Conservation (phyloP, 1,140 invertebrate species). For the Drosophila prosaltans region DNA sequence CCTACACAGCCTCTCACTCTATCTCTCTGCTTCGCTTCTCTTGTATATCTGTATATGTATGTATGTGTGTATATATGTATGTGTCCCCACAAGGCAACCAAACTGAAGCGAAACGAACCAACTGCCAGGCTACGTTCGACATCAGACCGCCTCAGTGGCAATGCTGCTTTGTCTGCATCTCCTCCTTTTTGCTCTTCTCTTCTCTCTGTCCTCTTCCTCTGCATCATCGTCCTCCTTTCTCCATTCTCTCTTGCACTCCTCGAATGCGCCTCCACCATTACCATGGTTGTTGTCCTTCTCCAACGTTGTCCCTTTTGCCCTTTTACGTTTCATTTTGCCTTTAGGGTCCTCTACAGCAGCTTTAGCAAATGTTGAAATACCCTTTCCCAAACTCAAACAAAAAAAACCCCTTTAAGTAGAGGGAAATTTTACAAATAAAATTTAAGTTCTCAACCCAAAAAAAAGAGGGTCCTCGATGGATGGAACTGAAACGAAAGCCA, state of each 20-base stretch:
- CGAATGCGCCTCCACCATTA: conserved; percentile 28
- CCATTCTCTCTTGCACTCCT: conserved; percentile 13
- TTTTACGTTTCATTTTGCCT: conserved; percentile 61
- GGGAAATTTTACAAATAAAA: neutral
- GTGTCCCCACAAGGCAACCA: neutral
- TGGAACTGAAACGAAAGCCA: conserved; percentile 1
- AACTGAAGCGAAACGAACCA: conserved; percentile 17
- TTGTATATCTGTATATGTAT: conserved; percentile 7
- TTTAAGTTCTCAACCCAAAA: neutral
- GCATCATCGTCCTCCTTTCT: neutral
- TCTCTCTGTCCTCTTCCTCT: neutral
- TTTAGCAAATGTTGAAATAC: conserved; percentile 16
- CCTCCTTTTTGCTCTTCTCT: conserved; percentile 39
- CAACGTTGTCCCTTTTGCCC: conserved; percentile 47
- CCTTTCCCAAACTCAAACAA: conserved; percentile 7
- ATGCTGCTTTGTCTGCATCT: conserved; percentile 59
- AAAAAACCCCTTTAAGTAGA: neutral
- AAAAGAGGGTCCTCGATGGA: neutral
- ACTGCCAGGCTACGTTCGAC: conserved; percentile 62
- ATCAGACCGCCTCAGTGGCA: conserved; percentile 36
- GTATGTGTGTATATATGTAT: neutral
- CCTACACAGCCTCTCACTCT: neutral
- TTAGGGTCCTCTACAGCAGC: conserved; percentile 29
- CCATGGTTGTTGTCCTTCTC: conserved; percentile 43
- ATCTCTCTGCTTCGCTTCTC: conserved; percentile 8